Base-by-base conservation (phyloP, 2,797 vertebrate species). In the Xenentodon cancila region DNA sequence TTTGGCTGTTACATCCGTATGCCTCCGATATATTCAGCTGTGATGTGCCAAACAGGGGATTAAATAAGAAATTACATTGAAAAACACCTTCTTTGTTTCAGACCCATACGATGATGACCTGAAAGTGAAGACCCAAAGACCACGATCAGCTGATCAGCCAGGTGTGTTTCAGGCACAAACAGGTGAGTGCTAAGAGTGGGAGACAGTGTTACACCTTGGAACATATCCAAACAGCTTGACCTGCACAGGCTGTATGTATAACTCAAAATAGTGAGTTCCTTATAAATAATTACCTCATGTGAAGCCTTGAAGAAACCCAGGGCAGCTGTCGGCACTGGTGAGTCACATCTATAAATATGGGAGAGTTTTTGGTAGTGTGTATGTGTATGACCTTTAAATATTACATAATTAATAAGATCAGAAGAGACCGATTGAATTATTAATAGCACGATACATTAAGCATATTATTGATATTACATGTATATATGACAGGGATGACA, bases 91-190 rank as follows among this genome's bases (percentile, higher is more conserved):
- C 15, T 69, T 22, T 7, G 55, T 91, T 92, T 70, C 79, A 99
- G 97, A 96, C 85, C 94, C 94, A 59, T 97, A 97, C 59, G 86
- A 89, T 59, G 96, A 98, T 60, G 96, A 98, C 72, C 95, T 96
- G 85, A 98, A 97, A 91, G 97, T 99, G 91, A 99, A 98, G 90
- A 98, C 96, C 11, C 97, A 99, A 91, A 95, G 97, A 89, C 97
- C 97, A 0, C 92, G 97, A 81, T 99, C 97, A 68, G 97, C 97
- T 1, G 97, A 99, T 79, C 97, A 96, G 86, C 97, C 97, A 32
- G 97, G 96, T 78, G 91, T 98, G 88, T 98, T 98, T 93, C 97
- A 99, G 94, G 97, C 97, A 71, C 97, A 99, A 90, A 99, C 97
- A 96, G 97, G 97, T 98, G 93, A 94, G 82, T 87, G 53, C 44